Evolutionary conservation across 2,113 vertebrate species (phyloP), one percentile per base, ranked within the genome.

Genomic region (Nycticryphes semicollaris): DNA sequence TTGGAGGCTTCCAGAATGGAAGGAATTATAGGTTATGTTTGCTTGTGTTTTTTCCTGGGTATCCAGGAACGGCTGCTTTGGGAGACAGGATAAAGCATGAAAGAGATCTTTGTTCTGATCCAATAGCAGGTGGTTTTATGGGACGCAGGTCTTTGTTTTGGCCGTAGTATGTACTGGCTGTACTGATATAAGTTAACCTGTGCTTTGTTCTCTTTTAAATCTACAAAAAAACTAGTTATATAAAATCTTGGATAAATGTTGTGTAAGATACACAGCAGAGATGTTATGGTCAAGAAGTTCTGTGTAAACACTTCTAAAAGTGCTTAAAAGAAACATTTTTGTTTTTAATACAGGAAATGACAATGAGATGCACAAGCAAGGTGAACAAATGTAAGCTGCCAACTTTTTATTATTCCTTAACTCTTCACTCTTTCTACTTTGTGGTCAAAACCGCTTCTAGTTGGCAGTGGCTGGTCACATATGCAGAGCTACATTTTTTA

Each of bases 341-440:
- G 17, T 1, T 84, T 68, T 75, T 88, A 68, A 83, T 64, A 25
- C 96, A 99, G 99, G 98, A 82, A 97, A 97, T 59, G 97, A 98
- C 91, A 98, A 96, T 5, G 97, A 97, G 56, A 67, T 88, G 41
- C 98, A 98, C 84, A 98, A 98, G 96, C 98, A 98, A 97, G 97
- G 97, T 30, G 98, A 99, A 14, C 98, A 99, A 84, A 97, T 98
- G 99, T 99, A 98, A 99, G 99, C 98, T 60, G 67, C 68, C 57
- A 24, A 18, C 35, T 82, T 88, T 31, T 77, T 74, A 3, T 76
- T 86, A 7, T 51, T 68, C 59, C 43, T 88, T 89, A 37, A 24
- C 59, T 41, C 66, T 84, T 79, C 24, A 4, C 66, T 47, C 70
- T 31, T 37, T n/a, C 13, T 69, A 12, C 70, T 64, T 76, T 1